Base-by-base conservation (phyloP, 1,140 invertebrate species). In the Papilio machaon region DNA sequence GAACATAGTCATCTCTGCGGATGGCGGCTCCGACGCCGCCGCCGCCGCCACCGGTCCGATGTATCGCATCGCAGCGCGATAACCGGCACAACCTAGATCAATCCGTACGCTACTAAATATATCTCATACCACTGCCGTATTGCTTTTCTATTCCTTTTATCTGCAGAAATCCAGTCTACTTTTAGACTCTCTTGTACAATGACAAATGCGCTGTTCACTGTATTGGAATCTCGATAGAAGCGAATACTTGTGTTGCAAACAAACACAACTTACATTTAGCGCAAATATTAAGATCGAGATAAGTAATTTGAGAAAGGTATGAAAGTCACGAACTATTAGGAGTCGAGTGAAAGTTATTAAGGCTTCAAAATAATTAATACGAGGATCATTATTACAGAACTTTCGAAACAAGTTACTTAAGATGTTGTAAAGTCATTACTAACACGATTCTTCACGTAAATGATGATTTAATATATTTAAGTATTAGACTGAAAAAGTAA, bases 1-100 rank as follows among this genome's bases (percentile, higher is more conserved):
- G 92, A 89, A 85, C 91, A 92, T 91, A 94, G 90, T 92, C 91
- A 92, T 93, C 92, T 91, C 90, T 93, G 91, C 91, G 91, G 91
- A 92, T 91, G 89, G 90, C 90, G 91, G 88, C 86, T 90, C 85
- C 85, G 82, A 89, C 86, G 88, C 87, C 84, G 89, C 86, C 86
- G 85, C 85, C 84, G 86, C 79, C 85, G 87, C 82, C 87, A 88
- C 87, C 83, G 86, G 85, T 84, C 84, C 86, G 82, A 86, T 86
- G 84, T 89, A 89, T 86, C 86, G 87, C 83, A 83, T 81, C 82
- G 82, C 85, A 86, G 84, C 84, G 84, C 86, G 90, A 91, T 90
- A 91, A 87, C 86, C 85, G 84, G 87, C 80, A 85, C 52, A 87
- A 84, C 87, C 77, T 85, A 86, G 85, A 91, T 89, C 89, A 90